Percentiles rank a stretch among this genome's conserved stretches.
Conservation (phyloP, 2,888 invertebrate genomes). For the Patella caerulea region DNA sequence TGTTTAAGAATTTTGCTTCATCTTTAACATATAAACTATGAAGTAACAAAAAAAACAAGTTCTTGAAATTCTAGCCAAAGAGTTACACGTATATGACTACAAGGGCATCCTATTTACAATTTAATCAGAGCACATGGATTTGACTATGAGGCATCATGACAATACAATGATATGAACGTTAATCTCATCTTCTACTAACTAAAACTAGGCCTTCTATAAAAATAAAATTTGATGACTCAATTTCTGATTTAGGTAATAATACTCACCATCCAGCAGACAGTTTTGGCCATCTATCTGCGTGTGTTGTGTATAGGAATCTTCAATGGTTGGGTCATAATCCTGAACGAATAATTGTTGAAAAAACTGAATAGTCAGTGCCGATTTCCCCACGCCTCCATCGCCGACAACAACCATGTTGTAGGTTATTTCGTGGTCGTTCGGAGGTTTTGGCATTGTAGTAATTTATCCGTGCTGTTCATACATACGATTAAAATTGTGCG, state of each 20-base stretch:
- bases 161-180: no score
- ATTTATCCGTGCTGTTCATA: background rate
- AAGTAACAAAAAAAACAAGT: no score
- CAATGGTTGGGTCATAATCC: conserved; percentile 96
- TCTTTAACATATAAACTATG: no score
- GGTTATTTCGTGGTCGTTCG: conserved; percentile 72
- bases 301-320: conserved; percentile 95
- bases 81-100: no score
- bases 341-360: conserved; percentile 95
- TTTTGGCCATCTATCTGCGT: conserved; percentile 93
- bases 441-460: conserved; percentile 67
- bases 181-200: no score
- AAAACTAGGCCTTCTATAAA: background rate
- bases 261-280: conserved; percentile 89
- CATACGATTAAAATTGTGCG: background rate
- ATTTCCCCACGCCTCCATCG: conserved; percentile 95
- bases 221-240: background rate
- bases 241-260: background rate
- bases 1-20: no score
- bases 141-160: no score
- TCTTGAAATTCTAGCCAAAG: no score
- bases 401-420: conserved; percentile 94
- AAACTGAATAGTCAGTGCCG: conserved; percentile 92
- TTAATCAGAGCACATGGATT: no score
- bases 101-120: no score